These are phyloP conservation scores for Smutsia temminckii DNA, from an alignment of 2,797 vertebrate genomes.

Conservation along the genomic window DNA sequence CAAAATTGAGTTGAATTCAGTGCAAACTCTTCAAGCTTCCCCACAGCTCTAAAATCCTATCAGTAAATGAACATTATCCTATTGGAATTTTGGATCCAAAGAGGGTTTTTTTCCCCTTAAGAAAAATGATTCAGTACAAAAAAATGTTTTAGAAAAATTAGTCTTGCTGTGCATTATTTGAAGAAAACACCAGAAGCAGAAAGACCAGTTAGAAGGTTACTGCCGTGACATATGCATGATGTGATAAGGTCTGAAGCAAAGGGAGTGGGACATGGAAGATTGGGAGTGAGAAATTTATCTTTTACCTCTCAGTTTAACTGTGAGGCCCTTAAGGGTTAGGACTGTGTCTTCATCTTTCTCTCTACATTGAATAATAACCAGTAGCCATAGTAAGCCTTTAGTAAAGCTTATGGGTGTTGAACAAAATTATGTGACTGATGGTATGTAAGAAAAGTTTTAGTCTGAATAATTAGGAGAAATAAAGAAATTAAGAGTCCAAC, in stretches of 20 bases:
- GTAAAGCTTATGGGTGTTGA: neutral
- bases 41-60: neutral
- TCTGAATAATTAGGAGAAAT: neutral
- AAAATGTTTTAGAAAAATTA: neutral
- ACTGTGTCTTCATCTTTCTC: neutral
- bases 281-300: neutral
- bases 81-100: neutral
- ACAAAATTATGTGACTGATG: neutral
- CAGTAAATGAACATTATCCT: neutral
- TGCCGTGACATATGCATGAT: neutral
- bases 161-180: neutral
- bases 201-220: neutral
- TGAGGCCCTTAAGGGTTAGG: neutral
- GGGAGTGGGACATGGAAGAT: neutral
- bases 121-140: neutral
- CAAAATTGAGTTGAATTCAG: neutral
- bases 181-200: neutral
- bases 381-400: neutral
- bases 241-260: neutral
- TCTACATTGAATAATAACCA: neutral
- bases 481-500: neutral
- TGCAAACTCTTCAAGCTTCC: neutral
- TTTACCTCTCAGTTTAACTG: neutral
- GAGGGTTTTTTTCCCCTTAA: neutral
- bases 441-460: neutral